Evolutionary conservation across 2,888 invertebrate species (phyloP).

Genomic region (Harpalus rubripes): DNA sequence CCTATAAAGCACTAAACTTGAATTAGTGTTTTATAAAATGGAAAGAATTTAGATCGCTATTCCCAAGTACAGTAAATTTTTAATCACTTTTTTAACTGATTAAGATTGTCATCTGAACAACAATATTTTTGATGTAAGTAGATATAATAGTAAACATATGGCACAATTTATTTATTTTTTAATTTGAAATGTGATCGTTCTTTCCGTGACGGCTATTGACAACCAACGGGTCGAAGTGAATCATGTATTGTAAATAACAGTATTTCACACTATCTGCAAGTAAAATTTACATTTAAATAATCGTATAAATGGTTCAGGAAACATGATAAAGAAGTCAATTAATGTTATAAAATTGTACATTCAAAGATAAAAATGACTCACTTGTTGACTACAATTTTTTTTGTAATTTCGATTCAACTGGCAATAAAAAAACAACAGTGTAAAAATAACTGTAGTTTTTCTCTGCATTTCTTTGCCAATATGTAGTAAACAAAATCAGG

Average conservation of each 20-base stretch:
- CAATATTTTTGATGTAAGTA: no score
- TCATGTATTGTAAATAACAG: not conserved
- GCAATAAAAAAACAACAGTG: conserved; percentile 8
- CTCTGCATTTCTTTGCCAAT: conserved; percentile 5
- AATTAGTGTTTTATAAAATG: no score
- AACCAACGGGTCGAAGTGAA: not conserved
- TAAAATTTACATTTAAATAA: not conserved
- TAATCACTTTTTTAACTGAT: no score
- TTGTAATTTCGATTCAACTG: not conserved
- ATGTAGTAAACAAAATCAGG: conserved; percentile 26
- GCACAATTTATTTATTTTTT: no score
- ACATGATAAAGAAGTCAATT: not conserved
- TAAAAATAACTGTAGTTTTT: conserved; percentile 32
- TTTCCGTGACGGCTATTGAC: no score
- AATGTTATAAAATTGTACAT: not conserved
- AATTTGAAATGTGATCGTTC: no score
- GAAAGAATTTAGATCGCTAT: no score
- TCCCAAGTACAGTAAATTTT: no score
- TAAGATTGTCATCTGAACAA: no score
- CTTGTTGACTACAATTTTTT: conserved; percentile 26
- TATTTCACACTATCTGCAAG: not conserved
- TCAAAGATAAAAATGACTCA: conserved; percentile 15
- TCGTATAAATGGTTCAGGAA: not conserved
- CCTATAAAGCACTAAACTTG: no score
- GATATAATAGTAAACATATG: no score